A percentile compares a stretch with the other conserved stretches of the same genome.
Evolutionary conservation across 2,797 vertebrate genomes (phyloP).

Genomic region (Pempheris klunzingeri): DNA sequence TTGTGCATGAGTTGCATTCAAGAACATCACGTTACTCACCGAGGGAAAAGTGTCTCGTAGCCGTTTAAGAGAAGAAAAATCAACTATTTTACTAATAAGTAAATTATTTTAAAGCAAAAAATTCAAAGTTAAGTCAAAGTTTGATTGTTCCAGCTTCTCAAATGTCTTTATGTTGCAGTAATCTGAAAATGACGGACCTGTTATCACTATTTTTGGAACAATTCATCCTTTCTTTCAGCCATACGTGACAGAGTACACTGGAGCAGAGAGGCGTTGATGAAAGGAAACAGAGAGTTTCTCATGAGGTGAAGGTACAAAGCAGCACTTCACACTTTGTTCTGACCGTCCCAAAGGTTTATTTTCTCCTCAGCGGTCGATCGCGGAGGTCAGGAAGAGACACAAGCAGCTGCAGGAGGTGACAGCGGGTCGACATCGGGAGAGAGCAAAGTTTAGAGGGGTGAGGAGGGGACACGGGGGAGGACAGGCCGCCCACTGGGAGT

Average conservation of each 20-base stretch:
- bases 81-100: too few species aligned
- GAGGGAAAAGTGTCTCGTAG: too few species aligned
- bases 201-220: not conserved
- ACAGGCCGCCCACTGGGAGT: not conserved
- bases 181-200: not conserved
- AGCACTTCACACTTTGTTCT: not conserved
- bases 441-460: conserved; percentile 18
- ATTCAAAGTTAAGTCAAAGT: too few species aligned
- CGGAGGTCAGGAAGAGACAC: not conserved
- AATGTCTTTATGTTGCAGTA: not conserved
- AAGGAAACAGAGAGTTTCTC: not conserved
- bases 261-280: not conserved
- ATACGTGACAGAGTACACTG: not conserved
- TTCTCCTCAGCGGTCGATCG: not conserved
- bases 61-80: too few species aligned
- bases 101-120: too few species aligned
- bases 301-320: not conserved
- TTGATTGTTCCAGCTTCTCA: not conserved
- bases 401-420: conserved; percentile 12
- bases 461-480: not conserved
- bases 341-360: not conserved
- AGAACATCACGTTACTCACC: too few species aligned
- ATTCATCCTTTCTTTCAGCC: not conserved
- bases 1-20: not conserved
- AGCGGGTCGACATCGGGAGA: conserved; percentile 7